Base-by-base conservation (phyloP, 2,888 invertebrate species). In the Tridacna gigas region DNA sequence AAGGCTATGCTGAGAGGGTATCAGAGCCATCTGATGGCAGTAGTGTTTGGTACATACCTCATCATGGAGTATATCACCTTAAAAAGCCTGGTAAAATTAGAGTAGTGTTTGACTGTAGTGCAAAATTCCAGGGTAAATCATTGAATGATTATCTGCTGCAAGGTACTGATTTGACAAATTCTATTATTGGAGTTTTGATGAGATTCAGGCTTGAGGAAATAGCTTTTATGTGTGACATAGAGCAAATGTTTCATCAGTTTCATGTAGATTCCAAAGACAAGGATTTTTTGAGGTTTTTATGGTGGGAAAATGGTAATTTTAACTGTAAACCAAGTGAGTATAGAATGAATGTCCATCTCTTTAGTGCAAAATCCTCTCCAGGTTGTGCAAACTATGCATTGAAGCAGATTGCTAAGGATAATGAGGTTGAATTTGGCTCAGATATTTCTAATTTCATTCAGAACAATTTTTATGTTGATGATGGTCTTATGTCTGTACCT, bases 61-160 rank as follows among this genome's bases (percentile, higher is more conserved):
- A 83, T 45, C 83, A 83, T 77, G 83, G 80, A 0, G 80, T 83
- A 2, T 83, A 74, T 61, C 73, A 80, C 51, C 73, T 74, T 18
- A 60, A 80, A 28, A 80, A 80, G 28, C 69, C 60, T 18, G 71
- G 63, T 26, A 80, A 77, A 61, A 76, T 80, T 37, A n/a, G 80
- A 0, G 80, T 89, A 12, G 89, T 88, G 5, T 89, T 90, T 45
- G 87, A 89, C 63, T 89, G 87, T 65, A 84, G 80, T 48, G 75
- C 61, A 7, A 45, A 20, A 45, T 77, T 26, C 20, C 47, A 78
- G 18, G 83, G 82, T 61, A 48, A 45, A 3, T 75, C 73, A 0
- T 45, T 88, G 20, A 89, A 86, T 26, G 60, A 77, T n/a, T 77
- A 82, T 75, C 61, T 84, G 37, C 74, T 87, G 0, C 79, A 81